Base-by-base conservation (phyloP, 2,888 invertebrate species). In the Drosophila merina region DNA sequence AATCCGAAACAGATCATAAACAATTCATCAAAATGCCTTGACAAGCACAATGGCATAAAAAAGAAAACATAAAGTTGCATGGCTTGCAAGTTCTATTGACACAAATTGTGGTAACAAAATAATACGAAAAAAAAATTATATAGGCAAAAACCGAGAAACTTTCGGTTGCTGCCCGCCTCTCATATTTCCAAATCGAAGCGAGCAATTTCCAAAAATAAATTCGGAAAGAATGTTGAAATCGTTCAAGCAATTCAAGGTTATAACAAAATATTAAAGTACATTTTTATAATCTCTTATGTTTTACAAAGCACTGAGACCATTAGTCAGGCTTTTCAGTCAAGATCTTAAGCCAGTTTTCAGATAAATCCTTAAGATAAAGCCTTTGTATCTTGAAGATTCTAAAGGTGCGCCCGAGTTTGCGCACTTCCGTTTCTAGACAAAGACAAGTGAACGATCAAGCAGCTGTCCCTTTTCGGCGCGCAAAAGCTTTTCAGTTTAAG, bases 121-220 rank as follows among this genome's bases (percentile, higher is more conserved):
- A 10, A 30, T 9, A 26, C 44, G 50, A 48, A 40, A 40, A 57
- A 38, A 51, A 28, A 20, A 49, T 40, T n/a, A 8, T 42, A 52
- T 57, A 56, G n/a, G 33, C 31, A 55, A 58, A 51, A 50, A 44
- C 50, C 70, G 59, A 72, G 63, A 45, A 60, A 69, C 57, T 72
- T 54, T 56, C 20, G 68, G 36, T 57, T 54, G 73, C 69, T 67
- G 74, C 30, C 42, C 33, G 74, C 72, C 76, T 86, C 90, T 89
- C 90, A 90, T 89, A 90, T 90, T 90, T 90, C 90, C 90, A 89
- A 86, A 86, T 78, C 74, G 71, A 83, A 86, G 71, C 67, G 66
- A 85, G 63, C 62, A 66, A 74, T 77, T 77, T 72, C 69, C 80
- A 80, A 80, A 77, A 77, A 77, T 77, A 79, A 70, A 70, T 47